Conservation (phyloP, 2,113 vertebrate species). For the Phalacrocorax aristotelis region DNA sequence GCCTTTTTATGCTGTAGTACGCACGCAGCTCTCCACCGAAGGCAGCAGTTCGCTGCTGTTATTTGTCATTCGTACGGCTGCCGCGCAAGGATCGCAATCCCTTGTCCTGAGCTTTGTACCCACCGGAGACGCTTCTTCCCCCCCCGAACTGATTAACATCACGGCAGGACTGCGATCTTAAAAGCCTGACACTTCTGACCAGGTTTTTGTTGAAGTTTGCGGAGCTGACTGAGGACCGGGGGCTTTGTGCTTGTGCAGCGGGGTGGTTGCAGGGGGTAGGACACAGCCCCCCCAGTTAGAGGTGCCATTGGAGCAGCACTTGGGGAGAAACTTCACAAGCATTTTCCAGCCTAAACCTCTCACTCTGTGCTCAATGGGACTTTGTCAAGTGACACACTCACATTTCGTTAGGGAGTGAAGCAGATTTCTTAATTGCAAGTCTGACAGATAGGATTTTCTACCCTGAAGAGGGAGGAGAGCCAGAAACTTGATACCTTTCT, state of each 20-base stretch:
- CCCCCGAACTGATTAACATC: constrained; percentile 2
- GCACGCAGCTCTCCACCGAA: neutral
- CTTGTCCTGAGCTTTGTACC: neutral
- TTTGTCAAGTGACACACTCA: neutral
- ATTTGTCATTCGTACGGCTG: neutral
- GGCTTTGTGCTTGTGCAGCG: constrained; percentile 19
- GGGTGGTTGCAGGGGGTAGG: neutral
- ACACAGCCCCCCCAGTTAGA: neutral
- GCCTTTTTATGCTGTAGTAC: neutral
- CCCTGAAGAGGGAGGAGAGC: neutral
- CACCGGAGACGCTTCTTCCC: neutral
- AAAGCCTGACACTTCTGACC: constrained; percentile 39
- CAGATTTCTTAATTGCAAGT: constrained; percentile 50
- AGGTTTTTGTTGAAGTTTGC: constrained; percentile 33
- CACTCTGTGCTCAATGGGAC: constrained; percentile 20
- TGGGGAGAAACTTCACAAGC: constrained; percentile 29
- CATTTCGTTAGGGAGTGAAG: constrained; percentile 50
- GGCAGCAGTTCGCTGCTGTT: constrained; percentile 55
- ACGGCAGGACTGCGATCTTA: constrained; percentile 55
- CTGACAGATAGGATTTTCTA: constrained; percentile 38
- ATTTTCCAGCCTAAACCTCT: constrained; percentile 25
- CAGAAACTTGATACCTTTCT: neutral
- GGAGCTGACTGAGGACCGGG: neutral
- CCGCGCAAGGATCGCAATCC: neutral
- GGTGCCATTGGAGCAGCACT: neutral